These are phyloP conservation scores for Parnassius mnemosyne DNA, from an alignment of 2,888 invertebrate genomes.

Conservation along the genomic window DNA sequence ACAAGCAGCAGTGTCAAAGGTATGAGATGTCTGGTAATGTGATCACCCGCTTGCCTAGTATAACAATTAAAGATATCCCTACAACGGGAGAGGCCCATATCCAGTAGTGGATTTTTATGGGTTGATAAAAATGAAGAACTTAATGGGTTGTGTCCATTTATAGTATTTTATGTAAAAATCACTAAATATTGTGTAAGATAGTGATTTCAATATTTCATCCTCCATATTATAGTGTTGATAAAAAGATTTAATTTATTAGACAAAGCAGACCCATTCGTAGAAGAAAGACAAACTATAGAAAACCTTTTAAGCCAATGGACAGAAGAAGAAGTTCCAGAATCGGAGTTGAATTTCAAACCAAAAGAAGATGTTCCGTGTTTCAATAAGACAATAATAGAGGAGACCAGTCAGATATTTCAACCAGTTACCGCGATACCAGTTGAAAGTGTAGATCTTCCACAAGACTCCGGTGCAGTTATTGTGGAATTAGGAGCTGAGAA, in stretches of 20 bases:
- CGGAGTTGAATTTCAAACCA: slow-evolving; percentile 43
- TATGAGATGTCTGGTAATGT: too few species aligned
- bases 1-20: too few species aligned
- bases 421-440: slow-evolving; percentile 63
- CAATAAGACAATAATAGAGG: slow-evolving; percentile 65
- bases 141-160: too few species aligned
- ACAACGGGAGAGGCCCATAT: too few species aligned
- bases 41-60: too few species aligned
- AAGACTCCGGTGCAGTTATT: slow-evolving; percentile 52
- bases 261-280: slow-evolving; percentile 65
- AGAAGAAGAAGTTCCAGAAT: slow-evolving; percentile 66
- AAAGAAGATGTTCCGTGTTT: slow-evolving; percentile 60
- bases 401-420: slow-evolving; percentile 62
- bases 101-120: too few species aligned
- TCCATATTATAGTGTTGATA: too few species aligned
- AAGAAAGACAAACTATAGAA: slow-evolving; percentile 68
- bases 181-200: too few species aligned
- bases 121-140: too few species aligned
- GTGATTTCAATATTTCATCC: too few species aligned
- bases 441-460: slow-evolving; percentile 36
- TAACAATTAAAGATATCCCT: too few species aligned
- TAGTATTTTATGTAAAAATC: too few species aligned
- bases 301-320: slow-evolving; percentile 73
- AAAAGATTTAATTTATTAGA: slow-evolving; percentile 41
- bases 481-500: slow-evolving; percentile 49